Evolutionary conservation across 2,797 vertebrate genomes (phyloP).

Genomic region (Pseudotriccus pelzelni): DNA sequence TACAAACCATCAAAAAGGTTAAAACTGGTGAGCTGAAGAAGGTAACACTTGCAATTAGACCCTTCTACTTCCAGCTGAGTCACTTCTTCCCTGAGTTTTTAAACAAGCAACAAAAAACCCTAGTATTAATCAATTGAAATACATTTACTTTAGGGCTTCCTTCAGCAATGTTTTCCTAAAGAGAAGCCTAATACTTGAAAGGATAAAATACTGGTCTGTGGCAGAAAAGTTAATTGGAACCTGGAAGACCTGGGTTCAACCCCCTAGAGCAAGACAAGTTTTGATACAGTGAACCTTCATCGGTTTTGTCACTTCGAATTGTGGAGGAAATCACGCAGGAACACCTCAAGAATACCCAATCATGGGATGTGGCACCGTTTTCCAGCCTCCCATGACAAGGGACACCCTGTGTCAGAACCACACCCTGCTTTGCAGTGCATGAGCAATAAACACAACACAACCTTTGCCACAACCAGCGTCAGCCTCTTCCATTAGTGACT

Average conservation of each 20-base stretch:
- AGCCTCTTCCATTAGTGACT: not conserved
- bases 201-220: not conserved
- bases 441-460: not conserved
- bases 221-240: not conserved
- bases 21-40: not conserved
- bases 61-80: not conserved
- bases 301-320: not conserved
- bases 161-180: not conserved
- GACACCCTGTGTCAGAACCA: not conserved
- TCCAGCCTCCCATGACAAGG: not conserved
- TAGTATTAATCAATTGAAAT: not conserved
- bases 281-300: not conserved
- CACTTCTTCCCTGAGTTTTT: not conserved
- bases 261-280: not conserved
- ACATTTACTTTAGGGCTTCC: not conserved
- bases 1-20: not conserved
- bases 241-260: not conserved
- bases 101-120: not conserved
- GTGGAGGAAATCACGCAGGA: not conserved
- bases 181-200: not conserved
- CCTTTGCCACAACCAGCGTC: not conserved
- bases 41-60: not conserved
- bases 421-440: accelerated
- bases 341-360: not conserved
- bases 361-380: accelerated